A percentile compares a stretch with the other conserved stretches of the same genome.
Evolutionary conservation across 2,797 vertebrate species (phyloP).

Genomic region (Etheostoma nigrum): DNA sequence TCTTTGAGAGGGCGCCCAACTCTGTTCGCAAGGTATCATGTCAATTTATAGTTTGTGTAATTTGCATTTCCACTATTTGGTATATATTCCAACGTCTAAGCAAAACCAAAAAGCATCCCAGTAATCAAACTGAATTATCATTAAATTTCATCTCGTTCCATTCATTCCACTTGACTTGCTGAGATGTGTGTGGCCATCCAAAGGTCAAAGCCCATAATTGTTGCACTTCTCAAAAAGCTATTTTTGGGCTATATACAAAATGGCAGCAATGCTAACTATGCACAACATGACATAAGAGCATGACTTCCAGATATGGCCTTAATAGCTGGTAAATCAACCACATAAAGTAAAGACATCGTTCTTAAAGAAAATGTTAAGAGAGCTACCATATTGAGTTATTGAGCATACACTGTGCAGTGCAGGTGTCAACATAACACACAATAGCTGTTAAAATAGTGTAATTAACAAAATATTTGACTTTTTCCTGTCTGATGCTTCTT

Average conservation of each 20-base stretch:
- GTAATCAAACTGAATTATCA: not conserved
- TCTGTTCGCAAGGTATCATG: conserved; percentile 93
- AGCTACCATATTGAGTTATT: not conserved
- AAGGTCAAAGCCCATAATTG: not conserved
- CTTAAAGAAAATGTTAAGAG: not conserved
- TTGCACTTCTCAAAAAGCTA: not conserved
- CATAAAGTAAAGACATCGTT: not conserved
- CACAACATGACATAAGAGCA: not conserved
- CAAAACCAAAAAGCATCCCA: too few relatives aligned
- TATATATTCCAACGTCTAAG: not conserved
- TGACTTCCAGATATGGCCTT: not conserved
- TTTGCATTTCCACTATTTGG: not conserved
- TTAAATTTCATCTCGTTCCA: not conserved
- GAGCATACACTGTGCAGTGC: not conserved
- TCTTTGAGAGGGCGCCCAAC: conserved; percentile 92
- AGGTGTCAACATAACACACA: not conserved
- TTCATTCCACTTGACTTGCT: not conserved
- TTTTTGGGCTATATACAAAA: not conserved
- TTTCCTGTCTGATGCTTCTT: not conserved
- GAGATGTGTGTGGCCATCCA: not conserved
- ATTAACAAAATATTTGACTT: not conserved
- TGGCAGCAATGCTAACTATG: not conserved
- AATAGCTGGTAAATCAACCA: not conserved
- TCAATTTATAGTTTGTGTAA: not conserved
- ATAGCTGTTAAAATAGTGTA: not conserved